Evolutionary conservation across 2,797 vertebrate species (phyloP).

Genomic region (Chrosomus eos): DNA sequence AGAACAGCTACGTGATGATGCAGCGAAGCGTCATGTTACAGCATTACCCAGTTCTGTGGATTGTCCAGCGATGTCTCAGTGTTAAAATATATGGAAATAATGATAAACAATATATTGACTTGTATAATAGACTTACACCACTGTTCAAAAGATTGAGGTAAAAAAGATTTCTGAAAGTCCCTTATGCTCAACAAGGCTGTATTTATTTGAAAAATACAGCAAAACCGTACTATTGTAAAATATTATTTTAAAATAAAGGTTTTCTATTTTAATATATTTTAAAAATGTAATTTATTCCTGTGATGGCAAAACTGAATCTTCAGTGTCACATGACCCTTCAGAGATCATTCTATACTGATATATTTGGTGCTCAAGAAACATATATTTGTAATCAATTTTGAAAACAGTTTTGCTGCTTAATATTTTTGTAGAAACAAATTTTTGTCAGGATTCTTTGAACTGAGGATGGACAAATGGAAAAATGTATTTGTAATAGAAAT

Average conservation of each 20-base stretch:
- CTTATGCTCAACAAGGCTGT: background rate
- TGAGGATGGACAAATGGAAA: background rate
- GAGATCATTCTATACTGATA: background rate
- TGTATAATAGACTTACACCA: background rate
- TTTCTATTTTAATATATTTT: background rate
- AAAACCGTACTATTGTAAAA: background rate
- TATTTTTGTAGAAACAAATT: background rate
- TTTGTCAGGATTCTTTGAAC: background rate
- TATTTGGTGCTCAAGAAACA: background rate
- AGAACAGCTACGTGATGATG: background rate
- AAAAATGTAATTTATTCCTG: background rate
- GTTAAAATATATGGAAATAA: background rate
- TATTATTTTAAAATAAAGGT: background rate
- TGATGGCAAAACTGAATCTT: background rate
- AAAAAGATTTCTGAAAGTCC: background rate
- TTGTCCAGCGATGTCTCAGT: background rate
- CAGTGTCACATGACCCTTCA: background rate
- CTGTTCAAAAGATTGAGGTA: background rate
- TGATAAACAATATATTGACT: background rate
- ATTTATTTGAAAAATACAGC: background rate
- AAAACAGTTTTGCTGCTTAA: background rate
- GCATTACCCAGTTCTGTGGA: background rate
- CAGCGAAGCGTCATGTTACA: background rate
- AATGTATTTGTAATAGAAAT: background rate
- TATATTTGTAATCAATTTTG: background rate